These are phyloP conservation scores for Agonopterix arenella DNA, from an alignment of 2,888 invertebrate species.

Conservation along the genomic window DNA sequence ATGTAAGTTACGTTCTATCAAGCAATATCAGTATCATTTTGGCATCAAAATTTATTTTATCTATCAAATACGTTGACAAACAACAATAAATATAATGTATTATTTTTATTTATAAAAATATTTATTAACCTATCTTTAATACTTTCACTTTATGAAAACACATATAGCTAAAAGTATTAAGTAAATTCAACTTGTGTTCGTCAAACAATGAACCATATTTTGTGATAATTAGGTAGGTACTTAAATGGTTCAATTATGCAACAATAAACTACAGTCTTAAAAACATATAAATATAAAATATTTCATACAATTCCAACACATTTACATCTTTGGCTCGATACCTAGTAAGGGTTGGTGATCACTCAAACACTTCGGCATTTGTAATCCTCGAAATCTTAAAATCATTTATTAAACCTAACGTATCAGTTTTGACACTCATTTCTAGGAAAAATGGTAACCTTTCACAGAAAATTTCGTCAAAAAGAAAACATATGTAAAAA, in stretches of 20 bases:
- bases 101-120: background rate
- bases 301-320: conserved; percentile 52
- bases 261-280: conserved; percentile 27
- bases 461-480: conserved; percentile 14
- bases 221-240: conserved; percentile 2
- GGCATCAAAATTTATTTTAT: conserved; percentile 40
- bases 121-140: background rate
- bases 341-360: conserved; percentile 65
- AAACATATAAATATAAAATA: conserved; percentile 23
- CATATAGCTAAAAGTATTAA: too few relatives aligned
- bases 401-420: conserved; percentile 10
- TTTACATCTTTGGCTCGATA: conserved; percentile 74
- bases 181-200: too few relatives aligned
- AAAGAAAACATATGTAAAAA: background rate
- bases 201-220: background rate
- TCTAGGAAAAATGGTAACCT: conserved; percentile 30
- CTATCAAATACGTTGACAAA: conserved; percentile 22
- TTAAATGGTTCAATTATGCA: background rate
- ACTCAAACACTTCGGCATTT: conserved; percentile 34
- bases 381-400: conserved; percentile 13
- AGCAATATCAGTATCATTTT: conserved; percentile 38
- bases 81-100: conserved; percentile 34
- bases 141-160: background rate
- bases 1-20: conserved; percentile 5
- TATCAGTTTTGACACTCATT: conserved; percentile 25